Evolutionary conservation across 2,797 vertebrate genomes (phyloP).

Genomic region (Pantherophis vulpinus): DNA sequence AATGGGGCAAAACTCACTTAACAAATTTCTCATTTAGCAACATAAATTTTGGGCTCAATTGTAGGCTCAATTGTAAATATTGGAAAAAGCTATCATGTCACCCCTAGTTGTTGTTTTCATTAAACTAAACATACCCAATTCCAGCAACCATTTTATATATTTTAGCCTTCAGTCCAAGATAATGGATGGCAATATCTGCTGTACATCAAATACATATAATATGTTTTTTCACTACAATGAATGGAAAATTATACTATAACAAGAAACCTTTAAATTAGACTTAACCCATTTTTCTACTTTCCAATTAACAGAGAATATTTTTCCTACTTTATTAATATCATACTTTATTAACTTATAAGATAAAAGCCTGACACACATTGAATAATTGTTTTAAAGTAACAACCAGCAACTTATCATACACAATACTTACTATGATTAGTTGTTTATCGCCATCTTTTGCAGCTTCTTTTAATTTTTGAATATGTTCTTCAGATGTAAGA

Average conservation of each 20-base stretch:
- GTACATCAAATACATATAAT: not conserved
- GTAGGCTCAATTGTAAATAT: not conserved
- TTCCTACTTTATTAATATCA: not conserved
- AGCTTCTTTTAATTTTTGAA: slow-evolving; percentile 84
- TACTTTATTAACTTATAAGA: not conserved
- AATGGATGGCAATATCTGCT: not conserved
- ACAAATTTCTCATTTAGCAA: not conserved
- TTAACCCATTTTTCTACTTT: not conserved
- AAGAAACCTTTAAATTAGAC: not conserved
- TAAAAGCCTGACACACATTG: not conserved
- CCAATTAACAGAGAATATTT: not conserved
- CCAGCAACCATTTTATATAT: not conserved
- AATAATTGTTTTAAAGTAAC: slow-evolving; percentile 17
- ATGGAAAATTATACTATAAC: not conserved
- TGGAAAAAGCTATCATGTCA: not conserved
- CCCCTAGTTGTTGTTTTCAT: not conserved
- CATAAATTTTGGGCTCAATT: not conserved
- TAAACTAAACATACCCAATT: not conserved
- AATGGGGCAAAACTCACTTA: not conserved
- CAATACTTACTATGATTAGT: slow-evolving; percentile 82
- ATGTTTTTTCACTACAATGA: not conserved
- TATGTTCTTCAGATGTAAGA: slow-evolving; percentile 76
- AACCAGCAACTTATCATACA: not conserved
- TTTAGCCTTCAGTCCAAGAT: not conserved
- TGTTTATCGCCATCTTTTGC: slow-evolving; percentile 84